Conservation (phyloP, 37 sponge, comb jelly and placozoan genomes). For the Diacarnus erythraeanus region DNA sequence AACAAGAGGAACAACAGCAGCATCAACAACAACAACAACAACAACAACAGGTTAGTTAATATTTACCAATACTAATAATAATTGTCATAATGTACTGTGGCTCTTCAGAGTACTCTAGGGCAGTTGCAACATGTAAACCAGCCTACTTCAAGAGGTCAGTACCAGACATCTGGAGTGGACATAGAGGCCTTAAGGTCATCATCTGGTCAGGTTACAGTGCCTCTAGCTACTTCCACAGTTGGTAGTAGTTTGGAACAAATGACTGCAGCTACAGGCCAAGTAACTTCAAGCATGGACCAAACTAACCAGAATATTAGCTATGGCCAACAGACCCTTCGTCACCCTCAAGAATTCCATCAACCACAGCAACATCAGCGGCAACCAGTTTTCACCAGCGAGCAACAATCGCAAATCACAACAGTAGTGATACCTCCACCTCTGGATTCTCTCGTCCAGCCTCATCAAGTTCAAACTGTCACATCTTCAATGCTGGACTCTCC, state of each 20-base stretch:
- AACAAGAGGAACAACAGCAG: constrained; percentile 42
- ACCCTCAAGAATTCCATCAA: not conserved
- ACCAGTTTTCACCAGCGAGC: not conserved
- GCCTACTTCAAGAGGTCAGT: constrained; percentile 2
- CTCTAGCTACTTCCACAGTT: not conserved
- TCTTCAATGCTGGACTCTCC: not conserved
- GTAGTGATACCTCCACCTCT: constrained; percentile 3
- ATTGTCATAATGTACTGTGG: not conserved
- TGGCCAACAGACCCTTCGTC: constrained; percentile 33
- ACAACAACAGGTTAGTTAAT: not conserved
- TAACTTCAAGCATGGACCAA: not conserved
- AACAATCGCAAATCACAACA: not conserved
- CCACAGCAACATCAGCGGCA: constrained; percentile 7
- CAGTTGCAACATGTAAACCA: not conserved
- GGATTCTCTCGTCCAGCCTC: not conserved
- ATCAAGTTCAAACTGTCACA: not conserved
- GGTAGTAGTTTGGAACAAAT: not conserved
- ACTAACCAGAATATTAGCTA: not conserved
- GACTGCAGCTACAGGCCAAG: not conserved
- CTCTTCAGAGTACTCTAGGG: not conserved
- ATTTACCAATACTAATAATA: too few relatives aligned
- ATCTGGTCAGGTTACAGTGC: not conserved
- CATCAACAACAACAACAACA: constrained; percentile 29
- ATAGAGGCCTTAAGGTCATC: not conserved
- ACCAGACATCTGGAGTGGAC: constrained; percentile 5